Conservation (phyloP, 2,888 invertebrate species). For the Gasteruption jaculator region DNA sequence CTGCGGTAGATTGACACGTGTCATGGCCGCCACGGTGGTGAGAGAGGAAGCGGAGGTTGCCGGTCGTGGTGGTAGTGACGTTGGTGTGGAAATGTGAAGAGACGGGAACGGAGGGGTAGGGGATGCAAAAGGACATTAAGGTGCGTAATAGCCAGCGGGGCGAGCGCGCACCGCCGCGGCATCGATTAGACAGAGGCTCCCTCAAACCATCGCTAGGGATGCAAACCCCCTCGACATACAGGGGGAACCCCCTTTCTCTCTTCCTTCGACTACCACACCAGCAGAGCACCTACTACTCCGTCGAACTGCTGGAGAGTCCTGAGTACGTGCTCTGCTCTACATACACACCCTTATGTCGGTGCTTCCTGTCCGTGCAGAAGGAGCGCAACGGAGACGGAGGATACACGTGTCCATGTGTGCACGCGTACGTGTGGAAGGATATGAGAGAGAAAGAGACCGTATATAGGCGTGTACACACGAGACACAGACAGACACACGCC, state of each 20-base stretch:
- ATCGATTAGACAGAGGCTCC: slow-evolving; percentile 51
- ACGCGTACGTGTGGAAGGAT: too few species aligned
- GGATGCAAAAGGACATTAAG: slow-evolving; percentile 49
- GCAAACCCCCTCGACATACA: slow-evolving; percentile 29
- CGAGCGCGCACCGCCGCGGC: slow-evolving; percentile 51
- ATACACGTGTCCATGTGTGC: too few species aligned
- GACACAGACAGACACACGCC: slow-evolving; percentile 27
- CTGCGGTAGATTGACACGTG: slow-evolving; percentile 53
- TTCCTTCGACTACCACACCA: slow-evolving; percentile 32
- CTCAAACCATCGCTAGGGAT: slow-evolving; percentile 41
- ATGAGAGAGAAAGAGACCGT: slow-evolving; percentile 15
- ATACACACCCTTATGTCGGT: slow-evolving; percentile 47
- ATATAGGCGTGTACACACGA: slow-evolving; percentile 30
- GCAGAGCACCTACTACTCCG: slow-evolving; percentile 37
- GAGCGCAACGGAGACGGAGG: slow-evolving; percentile 9
- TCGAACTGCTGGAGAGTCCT: slow-evolving; percentile 44
- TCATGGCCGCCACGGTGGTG: slow-evolving; percentile 46
- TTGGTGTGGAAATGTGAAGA: slow-evolving; percentile 15
- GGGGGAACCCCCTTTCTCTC: too few species aligned
- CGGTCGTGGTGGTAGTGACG: slow-evolving; percentile 13
- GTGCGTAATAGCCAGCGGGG: slow-evolving; percentile 52
- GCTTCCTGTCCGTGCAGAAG: slow-evolving; percentile 31
- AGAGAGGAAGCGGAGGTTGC: slow-evolving; percentile 21
- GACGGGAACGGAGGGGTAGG: slow-evolving; percentile 15
- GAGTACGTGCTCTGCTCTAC: slow-evolving; percentile 51